Conservation (phyloP, 1,140 invertebrate species). For the Linepithema humile region DNA sequence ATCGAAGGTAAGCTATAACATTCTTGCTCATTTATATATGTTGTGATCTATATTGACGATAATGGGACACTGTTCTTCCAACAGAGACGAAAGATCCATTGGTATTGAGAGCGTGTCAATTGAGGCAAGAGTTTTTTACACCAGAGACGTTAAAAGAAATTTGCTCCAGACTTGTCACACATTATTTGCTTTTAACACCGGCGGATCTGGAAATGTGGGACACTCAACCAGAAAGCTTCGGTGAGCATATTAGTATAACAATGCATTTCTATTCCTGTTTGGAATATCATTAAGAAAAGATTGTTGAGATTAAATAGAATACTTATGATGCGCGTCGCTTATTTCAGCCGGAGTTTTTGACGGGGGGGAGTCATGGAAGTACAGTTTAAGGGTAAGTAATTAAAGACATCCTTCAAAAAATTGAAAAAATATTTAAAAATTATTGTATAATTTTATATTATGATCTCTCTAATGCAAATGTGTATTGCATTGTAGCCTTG, state of each 20-base stretch:
- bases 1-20: conserved; percentile 80
- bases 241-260: conserved; percentile 79
- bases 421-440: conserved; percentile 23
- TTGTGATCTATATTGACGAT: neutral
- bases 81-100: conserved; percentile 83
- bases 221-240: conserved; percentile 95
- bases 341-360: conserved; percentile 91
- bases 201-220: conserved; percentile 96
- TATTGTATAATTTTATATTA: conserved; percentile 49
- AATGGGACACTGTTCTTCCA: conserved; percentile 42
- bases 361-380: conserved; percentile 96
- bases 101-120: conserved; percentile 87
- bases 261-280: neutral
- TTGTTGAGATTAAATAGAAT: neutral
- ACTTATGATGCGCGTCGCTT: neutral
- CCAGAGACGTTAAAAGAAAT: conserved; percentile 90
- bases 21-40: neutral
- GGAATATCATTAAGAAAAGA: neutral
- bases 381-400: conserved; percentile 90
- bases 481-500: conserved; percentile 88
- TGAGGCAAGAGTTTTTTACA: conserved; percentile 90
- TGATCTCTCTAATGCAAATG: conserved; percentile 64
- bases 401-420: conserved; percentile 8
- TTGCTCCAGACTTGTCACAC: conserved; percentile 92
- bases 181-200: conserved; percentile 94